Evolutionary conservation across 2,113 vertebrate species (phyloP).

Genomic region (Phoxinus phoxinus): DNA sequence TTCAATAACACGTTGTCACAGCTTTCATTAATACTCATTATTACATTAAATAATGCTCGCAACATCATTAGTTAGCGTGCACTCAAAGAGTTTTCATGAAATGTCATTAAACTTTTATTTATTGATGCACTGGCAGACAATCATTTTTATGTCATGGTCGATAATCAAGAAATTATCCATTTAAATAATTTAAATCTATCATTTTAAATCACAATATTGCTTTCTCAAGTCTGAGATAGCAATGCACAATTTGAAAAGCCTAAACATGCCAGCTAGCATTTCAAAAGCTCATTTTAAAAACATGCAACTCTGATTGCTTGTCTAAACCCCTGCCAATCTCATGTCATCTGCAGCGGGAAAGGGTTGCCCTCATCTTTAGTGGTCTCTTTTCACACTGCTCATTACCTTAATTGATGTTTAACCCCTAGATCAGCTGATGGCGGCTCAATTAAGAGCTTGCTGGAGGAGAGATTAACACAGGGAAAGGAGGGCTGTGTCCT

Average conservation of each 20-base stretch:
- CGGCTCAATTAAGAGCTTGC: constrained; percentile 73
- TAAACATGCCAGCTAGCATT: background rate
- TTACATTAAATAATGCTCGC: background rate
- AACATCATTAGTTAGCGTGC: too few relatives aligned
- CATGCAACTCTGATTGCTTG: constrained; percentile 22
- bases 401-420: constrained; percentile 76
- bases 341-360: background rate
- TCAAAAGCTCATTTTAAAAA: constrained; percentile 21
- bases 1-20: background rate
- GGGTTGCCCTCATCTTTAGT: constrained; percentile 35
- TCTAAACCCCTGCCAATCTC: constrained; percentile 21
- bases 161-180: background rate
- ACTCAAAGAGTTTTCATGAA: background rate
- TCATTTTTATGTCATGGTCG: background rate
- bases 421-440: constrained; percentile 71
- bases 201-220: background rate
- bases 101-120: background rate
- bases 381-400: constrained; percentile 54
- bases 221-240: background rate
- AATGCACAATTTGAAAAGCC: background rate
- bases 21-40: background rate
- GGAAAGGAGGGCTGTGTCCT: constrained; percentile 56
- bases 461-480: constrained; percentile 67
- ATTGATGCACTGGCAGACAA: background rate
- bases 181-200: background rate